Percentiles rank a stretch among this genome's conserved stretches.
Evolutionary conservation across 2,797 vertebrate genomes (phyloP).

Genomic region (Pristis pectinata): DNA sequence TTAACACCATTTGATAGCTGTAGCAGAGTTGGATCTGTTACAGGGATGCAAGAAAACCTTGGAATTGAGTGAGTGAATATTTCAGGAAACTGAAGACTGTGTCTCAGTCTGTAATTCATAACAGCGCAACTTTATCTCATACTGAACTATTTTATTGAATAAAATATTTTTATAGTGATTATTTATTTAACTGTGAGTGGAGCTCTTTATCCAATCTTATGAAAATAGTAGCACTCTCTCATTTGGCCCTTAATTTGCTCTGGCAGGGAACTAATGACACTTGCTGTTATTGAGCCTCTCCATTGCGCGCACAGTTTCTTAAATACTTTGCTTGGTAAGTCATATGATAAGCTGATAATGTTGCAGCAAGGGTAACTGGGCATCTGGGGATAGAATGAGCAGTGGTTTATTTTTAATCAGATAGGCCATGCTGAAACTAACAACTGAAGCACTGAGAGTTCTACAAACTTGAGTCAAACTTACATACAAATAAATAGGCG

Average conservation of each 20-base stretch:
- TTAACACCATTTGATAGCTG: slow-evolving; percentile 27
- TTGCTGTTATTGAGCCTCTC: not conserved
- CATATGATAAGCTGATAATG: not conserved
- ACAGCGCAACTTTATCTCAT: not conserved
- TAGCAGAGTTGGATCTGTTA: slow-evolving; percentile 1
- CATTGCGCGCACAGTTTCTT: not conserved
- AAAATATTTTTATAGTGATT: not conserved
- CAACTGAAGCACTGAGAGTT: not conserved
- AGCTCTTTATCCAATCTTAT: not conserved
- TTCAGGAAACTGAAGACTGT: not conserved
- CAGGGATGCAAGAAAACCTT: not conserved
- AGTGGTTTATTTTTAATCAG: not conserved
- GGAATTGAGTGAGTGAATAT: not conserved
- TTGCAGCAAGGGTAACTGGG: not conserved
- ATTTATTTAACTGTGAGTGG: too few relatives aligned
- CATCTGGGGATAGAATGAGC: not conserved
- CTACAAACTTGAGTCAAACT: not conserved
- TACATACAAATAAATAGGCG: not conserved
- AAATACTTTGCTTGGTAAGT: not conserved
- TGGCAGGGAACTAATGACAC: not conserved
- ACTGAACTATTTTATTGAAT: not conserved
- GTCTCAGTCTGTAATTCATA: too few relatives aligned
- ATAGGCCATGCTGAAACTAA: not conserved
- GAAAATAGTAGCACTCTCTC: not conserved
- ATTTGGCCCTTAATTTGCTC: not conserved